Evolutionary conservation across 1,140 invertebrate genomes (phyloP).

Genomic region (Philotrypesis tridentata): DNA sequence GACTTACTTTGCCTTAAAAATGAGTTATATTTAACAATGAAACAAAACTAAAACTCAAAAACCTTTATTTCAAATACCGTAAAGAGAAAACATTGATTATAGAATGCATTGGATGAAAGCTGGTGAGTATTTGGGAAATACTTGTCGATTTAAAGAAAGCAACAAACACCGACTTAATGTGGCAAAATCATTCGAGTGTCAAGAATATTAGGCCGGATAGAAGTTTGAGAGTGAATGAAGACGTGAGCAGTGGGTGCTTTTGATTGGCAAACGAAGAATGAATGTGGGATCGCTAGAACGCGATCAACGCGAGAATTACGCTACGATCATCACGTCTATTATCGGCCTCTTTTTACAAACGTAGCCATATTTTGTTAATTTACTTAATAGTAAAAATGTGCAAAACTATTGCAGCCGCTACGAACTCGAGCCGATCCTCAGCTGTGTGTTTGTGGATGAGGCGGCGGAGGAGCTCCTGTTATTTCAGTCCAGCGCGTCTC

Average conservation of each 20-base stretch:
- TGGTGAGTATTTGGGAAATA: slow-evolving; percentile 45
- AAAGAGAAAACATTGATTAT: slow-evolving; percentile 3
- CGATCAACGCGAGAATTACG: slow-evolving; percentile 52
- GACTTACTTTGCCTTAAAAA: not conserved
- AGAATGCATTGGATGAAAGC: slow-evolving; percentile 6
- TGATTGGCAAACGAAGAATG: slow-evolving; percentile 26
- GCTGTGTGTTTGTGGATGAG: slow-evolving; percentile 69
- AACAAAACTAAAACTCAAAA: slow-evolving; percentile 13
- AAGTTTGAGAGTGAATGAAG: slow-evolving; percentile 6
- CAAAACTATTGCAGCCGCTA: slow-evolving; percentile 72
- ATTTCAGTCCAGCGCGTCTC: slow-evolving; percentile 88
- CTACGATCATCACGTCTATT: slow-evolving; percentile 25
- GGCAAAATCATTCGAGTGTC: not conserved
- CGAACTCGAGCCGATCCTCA: slow-evolving; percentile 72
- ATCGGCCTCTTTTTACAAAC: slow-evolving; percentile 24
- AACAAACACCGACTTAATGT: slow-evolving; percentile 12
- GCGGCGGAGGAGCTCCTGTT: slow-evolving; percentile 66
- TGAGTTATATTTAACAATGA: not conserved
- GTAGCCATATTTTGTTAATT: slow-evolving; percentile 20
- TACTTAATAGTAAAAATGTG: slow-evolving; percentile 71
- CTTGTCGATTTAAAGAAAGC: slow-evolving; percentile 8
- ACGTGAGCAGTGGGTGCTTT: not conserved
- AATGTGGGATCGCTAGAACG: slow-evolving; percentile 57
- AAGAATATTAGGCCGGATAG: slow-evolving; percentile 37
- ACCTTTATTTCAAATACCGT: slow-evolving; percentile 30